A percentile compares a stretch with the other conserved stretches of the same genome.
Evolutionary conservation across 2,113 vertebrate species (phyloP).

Genomic region (Excalfactoria chinensis): DNA sequence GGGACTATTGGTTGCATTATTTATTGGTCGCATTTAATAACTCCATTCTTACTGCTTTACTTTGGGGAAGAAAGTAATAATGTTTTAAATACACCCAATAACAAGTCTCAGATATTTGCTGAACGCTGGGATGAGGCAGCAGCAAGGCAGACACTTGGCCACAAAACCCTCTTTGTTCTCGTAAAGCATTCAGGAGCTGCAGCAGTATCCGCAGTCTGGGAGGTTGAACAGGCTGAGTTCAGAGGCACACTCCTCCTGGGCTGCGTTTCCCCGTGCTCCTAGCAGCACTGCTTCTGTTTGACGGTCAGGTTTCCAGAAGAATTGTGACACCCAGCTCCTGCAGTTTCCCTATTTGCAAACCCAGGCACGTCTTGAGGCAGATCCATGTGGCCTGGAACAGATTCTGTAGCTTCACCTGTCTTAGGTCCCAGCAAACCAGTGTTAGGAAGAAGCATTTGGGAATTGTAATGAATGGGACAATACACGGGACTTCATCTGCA

Average conservation of each 20-base stretch:
- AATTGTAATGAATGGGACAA: not conserved
- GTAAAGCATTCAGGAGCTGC: not conserved
- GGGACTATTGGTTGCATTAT: not conserved
- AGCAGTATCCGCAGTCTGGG: not conserved
- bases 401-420: not conserved
- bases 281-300: accelerated
- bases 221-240: not conserved
- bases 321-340: not conserved
- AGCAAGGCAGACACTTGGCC: not conserved
- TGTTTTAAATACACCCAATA: accelerated
- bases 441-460: not conserved
- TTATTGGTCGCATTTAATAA: not conserved
- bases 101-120: not conserved
- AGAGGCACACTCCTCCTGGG: not conserved
- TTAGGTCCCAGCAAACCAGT: not conserved
- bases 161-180: not conserved
- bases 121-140: not conserved
- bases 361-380: too few relatives aligned
- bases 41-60: not conserved
- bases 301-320: not conserved
- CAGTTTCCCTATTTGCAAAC: not conserved
- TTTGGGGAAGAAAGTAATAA: not conserved
- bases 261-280: not conserved
- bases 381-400: accelerated
- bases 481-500: not conserved